Base-by-base conservation (phyloP, 2,797 vertebrate species). In the Myotis pilosus region DNA sequence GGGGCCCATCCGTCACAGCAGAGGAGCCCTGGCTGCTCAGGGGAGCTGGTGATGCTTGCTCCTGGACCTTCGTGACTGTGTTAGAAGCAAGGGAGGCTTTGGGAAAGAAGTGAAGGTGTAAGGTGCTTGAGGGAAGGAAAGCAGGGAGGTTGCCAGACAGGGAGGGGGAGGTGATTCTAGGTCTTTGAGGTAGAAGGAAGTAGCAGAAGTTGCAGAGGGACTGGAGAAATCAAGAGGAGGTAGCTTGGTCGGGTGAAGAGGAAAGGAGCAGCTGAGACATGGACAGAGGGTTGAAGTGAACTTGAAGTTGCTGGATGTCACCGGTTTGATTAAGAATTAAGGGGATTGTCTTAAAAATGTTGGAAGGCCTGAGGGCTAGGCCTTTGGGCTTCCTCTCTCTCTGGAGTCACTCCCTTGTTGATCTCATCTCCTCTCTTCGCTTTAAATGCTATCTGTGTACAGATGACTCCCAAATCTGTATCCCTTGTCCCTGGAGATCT, bases 41-140 rank as follows among this genome's bases (percentile, higher is more conserved):
- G 79, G 47, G 38, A n/a, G 68, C 62, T 0, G 53, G 19, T 1
- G 22, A 72, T 0, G 0, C 2, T 19, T 3, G 19, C 20, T 33
- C 17, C 17, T 8, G 74, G 47, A 9, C 47, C 19, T 75, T 62
- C 0, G 0, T 44, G 55, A 60, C 11, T 0, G 41, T 1, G 49
- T 28, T 55, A 23, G 4, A 5, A 30, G 19, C 44, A 12, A 66
- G 25, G 86, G n/a, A 62, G 72, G 17, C 11, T n/a, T 62, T 3
- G 13, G 30, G 6, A 41, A 69, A 60, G 79, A 79, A 44, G 30
- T 0, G 38, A 75, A 20, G n/a, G 15, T 2, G 28, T 22, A 78
- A 60, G 5, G 5, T 3, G 5, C 22, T 80, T 36, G 69, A 86
- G 64, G 57, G 55, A 78, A 82, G 28, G 79, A 47, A 68, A 55